These are phyloP conservation scores for Dicranocentrus wangi DNA, from an alignment of 2,888 invertebrate genomes.

Conservation along the genomic window DNA sequence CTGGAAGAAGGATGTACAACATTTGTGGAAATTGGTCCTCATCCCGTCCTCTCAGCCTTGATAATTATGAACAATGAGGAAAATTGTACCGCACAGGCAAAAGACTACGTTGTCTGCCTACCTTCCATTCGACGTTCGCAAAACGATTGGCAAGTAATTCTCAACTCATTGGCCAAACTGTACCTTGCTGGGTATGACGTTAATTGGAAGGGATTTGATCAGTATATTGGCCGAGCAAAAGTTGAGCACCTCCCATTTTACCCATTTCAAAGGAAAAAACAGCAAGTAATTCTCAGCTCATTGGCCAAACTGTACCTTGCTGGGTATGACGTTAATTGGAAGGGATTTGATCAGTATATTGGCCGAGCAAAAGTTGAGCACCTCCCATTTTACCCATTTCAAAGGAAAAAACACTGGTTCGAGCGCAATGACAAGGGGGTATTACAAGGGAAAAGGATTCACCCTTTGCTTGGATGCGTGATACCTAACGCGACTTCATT, in stretches of 20 bases:
- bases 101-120: slow-evolving; percentile 6
- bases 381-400: slow-evolving; percentile 55
- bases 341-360: slow-evolving; percentile 31
- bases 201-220: slow-evolving; percentile 52
- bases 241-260: slow-evolving; percentile 35
- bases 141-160: slow-evolving; percentile 23
- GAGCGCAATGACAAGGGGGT: background rate
- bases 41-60: slow-evolving; percentile 55
- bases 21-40: slow-evolving; percentile 67
- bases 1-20: slow-evolving; percentile 35
- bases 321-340: slow-evolving; percentile 47
- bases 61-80: slow-evolving; percentile 16
- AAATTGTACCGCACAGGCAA: background rate
- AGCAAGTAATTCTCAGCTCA: slow-evolving; percentile 17
- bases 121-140: slow-evolving; percentile 32
- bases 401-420: slow-evolving; percentile 45
- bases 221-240: background rate
- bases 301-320: slow-evolving; percentile 36
- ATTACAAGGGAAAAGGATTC: background rate
- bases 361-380: background rate
- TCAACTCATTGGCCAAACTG: slow-evolving; percentile 26
- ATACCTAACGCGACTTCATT: slow-evolving; percentile 42
- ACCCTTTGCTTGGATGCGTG: slow-evolving; percentile 37
- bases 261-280: slow-evolving; percentile 61
- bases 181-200: slow-evolving; percentile 35